phyloP scores from a whole-genome alignment of 2,113 vertebrate genomes.

The Pollimyrus isidori region DNA sequence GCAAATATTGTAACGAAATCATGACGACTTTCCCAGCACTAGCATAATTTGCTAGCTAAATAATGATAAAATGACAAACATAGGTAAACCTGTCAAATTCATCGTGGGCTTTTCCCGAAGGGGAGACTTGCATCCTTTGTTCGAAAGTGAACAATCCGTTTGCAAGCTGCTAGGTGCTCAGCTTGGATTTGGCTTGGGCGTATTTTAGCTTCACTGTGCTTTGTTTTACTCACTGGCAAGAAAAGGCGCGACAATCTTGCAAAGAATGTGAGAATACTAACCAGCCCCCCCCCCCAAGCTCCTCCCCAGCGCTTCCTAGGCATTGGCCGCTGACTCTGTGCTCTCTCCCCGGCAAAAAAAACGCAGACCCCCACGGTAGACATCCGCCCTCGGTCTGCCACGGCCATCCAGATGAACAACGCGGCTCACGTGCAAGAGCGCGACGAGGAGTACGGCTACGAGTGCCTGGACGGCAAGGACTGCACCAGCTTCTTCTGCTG shows the following conservation, averaged over 20 bases:
- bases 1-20: not conserved
- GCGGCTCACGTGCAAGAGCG: constrained; percentile 94
- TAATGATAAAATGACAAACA: constrained; percentile 14
- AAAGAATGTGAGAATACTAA: constrained; percentile 23
- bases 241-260: constrained; percentile 27
- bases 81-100: constrained; percentile 15
- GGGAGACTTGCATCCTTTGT: constrained; percentile 37
- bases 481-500: constrained; percentile 99
- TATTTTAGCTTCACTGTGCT: constrained; percentile 25
- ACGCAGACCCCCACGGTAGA: constrained; percentile 93
- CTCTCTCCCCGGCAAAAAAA: constrained; percentile 40
- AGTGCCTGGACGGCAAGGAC: constrained; percentile 98
- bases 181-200: constrained; percentile 37
- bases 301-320: not conserved
- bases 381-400: constrained; percentile 91
- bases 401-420: constrained; percentile 98
- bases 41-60: constrained; percentile 31
- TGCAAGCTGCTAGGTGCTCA: constrained; percentile 26
- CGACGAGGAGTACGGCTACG: constrained; percentile 94
- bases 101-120: constrained; percentile 29
- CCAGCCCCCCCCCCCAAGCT: constrained; percentile 10
- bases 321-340: constrained; percentile 32
- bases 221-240: constrained; percentile 34
- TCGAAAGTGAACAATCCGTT: constrained; percentile 25
- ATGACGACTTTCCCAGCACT: constrained; percentile 44